Evolutionary conservation across 2,888 invertebrate genomes (phyloP), one percentile per base, ranked within the genome.

Genomic region (Agapostemon virescens): DNA sequence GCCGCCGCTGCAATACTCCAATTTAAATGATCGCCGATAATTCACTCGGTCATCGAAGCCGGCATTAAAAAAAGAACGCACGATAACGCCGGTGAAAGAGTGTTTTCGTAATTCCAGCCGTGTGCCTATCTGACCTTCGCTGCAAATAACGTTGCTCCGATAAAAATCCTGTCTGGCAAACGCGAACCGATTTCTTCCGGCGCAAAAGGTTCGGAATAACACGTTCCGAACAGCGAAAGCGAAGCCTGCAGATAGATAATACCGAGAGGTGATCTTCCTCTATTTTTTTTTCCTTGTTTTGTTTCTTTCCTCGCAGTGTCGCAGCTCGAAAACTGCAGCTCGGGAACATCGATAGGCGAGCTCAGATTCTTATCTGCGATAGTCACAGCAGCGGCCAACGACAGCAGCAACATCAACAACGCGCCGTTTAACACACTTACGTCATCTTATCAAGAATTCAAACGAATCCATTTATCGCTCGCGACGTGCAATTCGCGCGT

Each of bases 331-430:
- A 84, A 76, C 70, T 42, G 17, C 69, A 75, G 67, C 58, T n/a
- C 68, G 30, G 7, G 70, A 74, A 52, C 52, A 52, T 74, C 79
- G 81, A 85, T 83, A 83, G 78, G 68, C 45, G 66, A 75, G 42
- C 79, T 82, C 82, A 74, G 84, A 87, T 87, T 84, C 85, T 86
- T 87, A 87, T 87, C 87, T 82, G 74, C 77, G 79, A 84, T 86
- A 87, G 82, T 76, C 85, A 82, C 73, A 86, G 84, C 86, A 81
- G 45, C 71, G 67, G 73, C 42, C 71, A 69, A 55, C 52, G 7
- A 11, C 63, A 63, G 11, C 63, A 13, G 17, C 36, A 36, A 36
- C 33, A 33, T n/a, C 63, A 36, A 33, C 63, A 73, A 64, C 81
- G 74, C 77, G 83, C 77, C 71, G 83, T 83, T 78, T 64, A 66